These are phyloP conservation scores for Ceyx melanurus DNA, from an alignment of 2,113 vertebrate species.

Conservation along the genomic window DNA sequence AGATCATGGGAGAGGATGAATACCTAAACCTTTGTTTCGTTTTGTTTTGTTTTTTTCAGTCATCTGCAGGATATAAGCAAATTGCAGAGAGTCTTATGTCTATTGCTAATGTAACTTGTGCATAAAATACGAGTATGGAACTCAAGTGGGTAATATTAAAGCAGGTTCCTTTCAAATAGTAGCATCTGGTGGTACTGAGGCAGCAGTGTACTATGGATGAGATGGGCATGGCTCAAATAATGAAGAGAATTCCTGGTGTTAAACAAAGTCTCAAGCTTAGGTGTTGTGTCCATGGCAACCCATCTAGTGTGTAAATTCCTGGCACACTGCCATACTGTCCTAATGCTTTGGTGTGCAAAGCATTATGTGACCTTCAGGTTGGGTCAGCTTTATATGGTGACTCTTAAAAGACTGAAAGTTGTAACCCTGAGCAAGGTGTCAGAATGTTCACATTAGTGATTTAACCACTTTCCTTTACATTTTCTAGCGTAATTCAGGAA, in stretches of 20 bases:
- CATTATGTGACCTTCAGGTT: not conserved
- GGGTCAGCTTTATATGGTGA: not conserved
- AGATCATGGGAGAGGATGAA: not conserved
- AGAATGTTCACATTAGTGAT: not conserved
- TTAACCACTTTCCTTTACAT: not conserved
- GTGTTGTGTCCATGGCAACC: not conserved
- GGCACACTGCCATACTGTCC: not conserved
- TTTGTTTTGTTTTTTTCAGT: too few species aligned
- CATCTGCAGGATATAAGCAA: not conserved
- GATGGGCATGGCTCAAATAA: not conserved
- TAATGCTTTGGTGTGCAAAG: not conserved
- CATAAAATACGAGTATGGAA: not conserved
- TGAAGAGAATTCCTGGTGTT: not conserved
- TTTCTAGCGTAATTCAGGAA: not conserved
- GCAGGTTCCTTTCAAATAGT: not conserved
- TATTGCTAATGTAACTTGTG: not conserved
- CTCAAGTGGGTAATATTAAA: not conserved
- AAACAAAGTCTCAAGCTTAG: not conserved
- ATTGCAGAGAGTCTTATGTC: not conserved
- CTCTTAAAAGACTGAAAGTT: not conserved
- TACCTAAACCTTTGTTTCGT: not conserved
- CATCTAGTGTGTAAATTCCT: not conserved
- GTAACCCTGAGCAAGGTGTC: not conserved
- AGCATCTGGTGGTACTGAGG: not conserved
- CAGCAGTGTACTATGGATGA: not conserved